Percentiles rank a stretch among this genome's conserved stretches.
phyloP scores from a whole-genome alignment of 1,140 invertebrate genomes.

The Adelges cooleyi region DNA sequence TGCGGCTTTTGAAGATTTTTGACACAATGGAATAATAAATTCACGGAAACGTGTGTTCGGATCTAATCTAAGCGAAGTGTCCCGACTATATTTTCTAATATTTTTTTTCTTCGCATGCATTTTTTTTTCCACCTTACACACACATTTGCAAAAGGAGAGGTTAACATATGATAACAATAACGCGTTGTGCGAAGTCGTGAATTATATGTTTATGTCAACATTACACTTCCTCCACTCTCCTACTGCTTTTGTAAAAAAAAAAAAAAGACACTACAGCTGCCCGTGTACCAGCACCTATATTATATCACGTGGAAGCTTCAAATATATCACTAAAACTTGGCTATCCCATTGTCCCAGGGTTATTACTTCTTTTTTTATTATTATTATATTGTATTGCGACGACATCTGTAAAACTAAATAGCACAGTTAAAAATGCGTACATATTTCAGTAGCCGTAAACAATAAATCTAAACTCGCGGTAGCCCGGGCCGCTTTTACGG shows the following conservation, averaged over 20 bases:
- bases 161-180: constrained; percentile 14
- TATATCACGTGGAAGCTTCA: neutral
- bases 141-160: neutral
- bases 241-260: too few species aligned
- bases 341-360: neutral
- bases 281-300: too few species aligned
- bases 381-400: neutral
- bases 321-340: neutral
- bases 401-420: constrained; percentile 9
- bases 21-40: constrained; percentile 29
- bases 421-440: neutral
- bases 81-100: neutral
- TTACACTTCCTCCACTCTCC: too few species aligned
- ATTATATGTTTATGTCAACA: constrained; percentile 21
- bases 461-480: constrained; percentile 17
- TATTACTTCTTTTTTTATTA: neutral
- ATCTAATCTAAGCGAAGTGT: constrained; percentile 26
- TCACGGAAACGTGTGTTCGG: constrained; percentile 28
- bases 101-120: neutral
- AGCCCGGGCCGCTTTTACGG: neutral
- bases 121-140: neutral
- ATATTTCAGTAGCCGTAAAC: constrained; percentile 23
- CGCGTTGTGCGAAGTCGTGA: constrained; percentile 25
- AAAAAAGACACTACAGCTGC: too few species aligned
- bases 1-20: constrained; percentile 24